These are phyloP conservation scores for Lophotis ruficrista DNA, from an alignment of 2,113 vertebrate species.

Conservation along the genomic window DNA sequence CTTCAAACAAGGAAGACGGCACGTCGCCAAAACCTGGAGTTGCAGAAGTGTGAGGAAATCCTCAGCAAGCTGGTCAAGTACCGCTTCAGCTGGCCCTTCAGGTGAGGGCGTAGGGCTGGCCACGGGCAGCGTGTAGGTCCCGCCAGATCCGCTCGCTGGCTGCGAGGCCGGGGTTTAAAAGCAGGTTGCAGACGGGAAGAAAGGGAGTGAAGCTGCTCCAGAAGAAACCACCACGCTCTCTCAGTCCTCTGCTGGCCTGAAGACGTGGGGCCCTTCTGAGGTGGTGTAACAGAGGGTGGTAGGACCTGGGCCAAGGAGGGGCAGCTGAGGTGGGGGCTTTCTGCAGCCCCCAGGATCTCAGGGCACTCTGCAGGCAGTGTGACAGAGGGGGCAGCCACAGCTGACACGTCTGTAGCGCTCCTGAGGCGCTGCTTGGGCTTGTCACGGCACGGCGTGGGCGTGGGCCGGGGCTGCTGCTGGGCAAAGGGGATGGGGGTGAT, in stretches of 20 bases:
- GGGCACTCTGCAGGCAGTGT: background rate
- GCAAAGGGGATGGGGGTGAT: no score
- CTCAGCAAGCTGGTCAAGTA: conserved; percentile 91
- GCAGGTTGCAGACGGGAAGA: background rate
- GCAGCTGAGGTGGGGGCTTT: background rate
- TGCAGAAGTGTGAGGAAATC: conserved; percentile 94
- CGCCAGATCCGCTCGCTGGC: background rate
- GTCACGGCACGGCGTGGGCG: background rate
- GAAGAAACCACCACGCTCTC: background rate
- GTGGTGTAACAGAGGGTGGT: background rate
- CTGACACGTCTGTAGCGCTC: accelerated
- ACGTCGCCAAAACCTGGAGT: conserved; percentile 81
- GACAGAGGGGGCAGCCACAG: accelerated
- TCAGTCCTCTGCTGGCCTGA: background rate
- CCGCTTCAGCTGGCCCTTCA: conserved; percentile 97
- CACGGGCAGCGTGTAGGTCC: accelerated
- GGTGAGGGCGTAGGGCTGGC: conserved; percentile 72
- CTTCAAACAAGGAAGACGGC: conserved; percentile 82
- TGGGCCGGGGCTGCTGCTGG: background rate
- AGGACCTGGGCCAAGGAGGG: background rate
- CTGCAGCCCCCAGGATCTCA: background rate
- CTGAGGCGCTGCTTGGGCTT: background rate
- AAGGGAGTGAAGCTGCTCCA: background rate
- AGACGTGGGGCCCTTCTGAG: background rate
- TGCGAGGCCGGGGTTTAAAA: background rate